phyloP scores from a whole-genome alignment of 2,113 vertebrate genomes.

The Lophochroa leadbeateri region DNA sequence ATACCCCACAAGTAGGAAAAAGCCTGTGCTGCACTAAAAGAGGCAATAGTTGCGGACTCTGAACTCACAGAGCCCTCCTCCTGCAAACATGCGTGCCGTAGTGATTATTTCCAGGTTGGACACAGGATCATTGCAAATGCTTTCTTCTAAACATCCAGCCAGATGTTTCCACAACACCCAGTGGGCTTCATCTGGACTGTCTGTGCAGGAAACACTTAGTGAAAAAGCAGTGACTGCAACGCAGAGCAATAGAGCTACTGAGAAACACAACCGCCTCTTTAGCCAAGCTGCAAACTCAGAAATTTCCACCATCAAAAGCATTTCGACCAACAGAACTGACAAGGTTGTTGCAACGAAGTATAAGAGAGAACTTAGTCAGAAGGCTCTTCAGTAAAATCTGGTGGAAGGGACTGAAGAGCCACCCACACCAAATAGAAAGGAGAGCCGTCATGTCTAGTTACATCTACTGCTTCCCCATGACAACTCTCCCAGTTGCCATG shows the following conservation, averaged over 20 bases:
- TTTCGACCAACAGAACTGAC: not conserved
- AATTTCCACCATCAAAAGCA: not conserved
- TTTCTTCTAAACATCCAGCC: not conserved
- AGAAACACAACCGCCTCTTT: not conserved
- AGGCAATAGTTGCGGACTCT: not conserved
- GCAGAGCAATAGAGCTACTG: not conserved
- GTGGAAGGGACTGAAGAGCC: not conserved
- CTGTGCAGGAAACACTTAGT: not conserved
- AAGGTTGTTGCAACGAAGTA: not conserved
- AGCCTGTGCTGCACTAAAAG: not conserved
- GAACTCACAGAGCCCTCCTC: not conserved
- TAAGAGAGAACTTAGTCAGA: not conserved
- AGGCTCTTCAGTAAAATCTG: not conserved
- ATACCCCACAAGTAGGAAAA: not conserved
- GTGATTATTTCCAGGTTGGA: not conserved
- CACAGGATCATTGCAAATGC: not conserved
- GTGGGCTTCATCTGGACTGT: not conserved
- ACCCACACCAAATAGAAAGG: not conserved
- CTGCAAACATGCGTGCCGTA: not conserved
- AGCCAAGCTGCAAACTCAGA: not conserved
- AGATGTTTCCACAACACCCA: not conserved
- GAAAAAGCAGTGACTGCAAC: rapidly evolving
- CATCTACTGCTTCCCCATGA: not conserved
- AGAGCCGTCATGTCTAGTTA: not conserved
- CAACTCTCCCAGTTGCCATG: not conserved